Base-by-base conservation (phyloP, 2,113 vertebrate species). In the Scolopax mira region DNA sequence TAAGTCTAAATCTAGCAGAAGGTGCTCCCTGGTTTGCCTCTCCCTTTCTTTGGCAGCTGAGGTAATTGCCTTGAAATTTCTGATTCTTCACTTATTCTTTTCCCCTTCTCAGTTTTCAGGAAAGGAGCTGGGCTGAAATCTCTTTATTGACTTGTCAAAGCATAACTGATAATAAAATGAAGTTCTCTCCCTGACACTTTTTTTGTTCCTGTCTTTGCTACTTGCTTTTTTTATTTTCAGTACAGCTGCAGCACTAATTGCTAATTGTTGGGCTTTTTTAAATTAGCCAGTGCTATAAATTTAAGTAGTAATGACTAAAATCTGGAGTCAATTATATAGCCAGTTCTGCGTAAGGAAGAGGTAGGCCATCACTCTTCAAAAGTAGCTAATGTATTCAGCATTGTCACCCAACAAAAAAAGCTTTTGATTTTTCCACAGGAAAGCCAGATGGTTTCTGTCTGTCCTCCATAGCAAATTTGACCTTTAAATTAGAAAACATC, bases 401-500 rank as follows among this genome's bases (percentile, higher is more conserved):
- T 93, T 93, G 84, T 92, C 88, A 94, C 74, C 19, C 52, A 57
- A 83, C 44, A 82, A 73, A 62, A 62, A 79, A 65, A 70, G 16
- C 69, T 80, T 67, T 85, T 89, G 41, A 48, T 87, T 96, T 95
- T 85, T 90, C 70, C 67, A 18, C 44, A 41, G 42, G 77, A 79
- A 70, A 92, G 58, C 85, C 78, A 90, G 83, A 94, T 96, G 89
- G 79, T 44, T 96, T 86, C 80, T 85, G 1, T 96, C 74, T 92
- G 89, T 94, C 85, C 93, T 94, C 94, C 78, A 67, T 89, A 86
- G 72, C 54, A 92, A 69, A 88, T 93, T 61, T 93, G 92, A 96
- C 88, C 96, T 97, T 97, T 97, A 90, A 94, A 94, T 95, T 95
- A 82, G 96, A 91, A 86, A 89, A 94, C 88, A 92, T 72, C 39